Evolutionary conservation across 64 coral and sea anemone species (phyloP).

Genomic region (Platygyra sinensis): DNA sequence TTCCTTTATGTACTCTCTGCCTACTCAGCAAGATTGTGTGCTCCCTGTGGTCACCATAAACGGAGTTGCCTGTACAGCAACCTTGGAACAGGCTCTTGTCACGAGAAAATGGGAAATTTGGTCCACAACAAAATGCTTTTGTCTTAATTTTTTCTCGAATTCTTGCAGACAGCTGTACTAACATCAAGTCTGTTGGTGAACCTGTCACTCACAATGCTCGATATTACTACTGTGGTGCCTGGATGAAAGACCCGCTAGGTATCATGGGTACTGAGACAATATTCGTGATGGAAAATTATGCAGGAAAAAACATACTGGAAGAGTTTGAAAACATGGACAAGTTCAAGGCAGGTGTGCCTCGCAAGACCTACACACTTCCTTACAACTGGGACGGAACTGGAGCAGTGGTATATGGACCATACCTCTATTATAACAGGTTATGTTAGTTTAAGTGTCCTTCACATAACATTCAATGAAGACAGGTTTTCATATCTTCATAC

Average conservation of each 20-base stretch:
- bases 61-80: too few relatives aligned
- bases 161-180: constrained; percentile 14
- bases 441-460: too few relatives aligned
- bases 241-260: constrained; percentile 62
- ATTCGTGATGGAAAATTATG: constrained; percentile 3
- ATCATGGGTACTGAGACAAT: constrained; percentile 52
- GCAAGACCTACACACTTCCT: constrained; percentile 29
- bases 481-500: too few relatives aligned
- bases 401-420: constrained; percentile 27
- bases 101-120: too few relatives aligned
- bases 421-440: constrained; percentile 53
- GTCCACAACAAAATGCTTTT: not conserved
- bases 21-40: too few relatives aligned
- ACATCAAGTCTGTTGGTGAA: constrained; percentile 20
- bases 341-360: constrained; percentile 30
- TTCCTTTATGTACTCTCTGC: too few relatives aligned
- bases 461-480: too few relatives aligned
- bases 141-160: not conserved
- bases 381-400: constrained; percentile 29
- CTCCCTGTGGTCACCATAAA: too few relatives aligned
- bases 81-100: too few relatives aligned
- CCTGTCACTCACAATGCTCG: constrained; percentile 33
- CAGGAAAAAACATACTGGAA: not conserved
- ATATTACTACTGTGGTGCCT: not conserved
- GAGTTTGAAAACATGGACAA: constrained; percentile 52